These are phyloP conservation scores for Talpa occidentalis DNA, from an alignment of 2,113 vertebrate species.

Conservation along the genomic window DNA sequence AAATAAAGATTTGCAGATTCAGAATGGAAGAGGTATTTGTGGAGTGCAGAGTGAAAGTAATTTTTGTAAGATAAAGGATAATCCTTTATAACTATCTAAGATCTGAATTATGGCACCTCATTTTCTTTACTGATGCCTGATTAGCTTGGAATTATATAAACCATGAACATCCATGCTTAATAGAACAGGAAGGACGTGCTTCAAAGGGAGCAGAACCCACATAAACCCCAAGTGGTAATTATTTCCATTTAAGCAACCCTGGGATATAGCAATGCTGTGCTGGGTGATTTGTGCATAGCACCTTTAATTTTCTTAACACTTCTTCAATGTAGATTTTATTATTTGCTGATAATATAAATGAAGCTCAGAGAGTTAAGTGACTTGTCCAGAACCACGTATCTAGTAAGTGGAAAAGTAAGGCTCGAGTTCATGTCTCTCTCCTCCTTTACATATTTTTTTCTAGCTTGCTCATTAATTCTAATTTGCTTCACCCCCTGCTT, in stretches of 20 bases:
- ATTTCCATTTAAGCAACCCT: background rate
- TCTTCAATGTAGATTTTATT: background rate
- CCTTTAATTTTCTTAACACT: background rate
- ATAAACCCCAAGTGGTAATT: background rate
- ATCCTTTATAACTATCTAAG: conserved; percentile 7
- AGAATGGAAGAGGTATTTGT: conserved; percentile 40
- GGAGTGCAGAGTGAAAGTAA: conserved; percentile 60
- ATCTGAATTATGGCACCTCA: background rate
- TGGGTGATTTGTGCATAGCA: background rate
- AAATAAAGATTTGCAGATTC: conserved; percentile 63
- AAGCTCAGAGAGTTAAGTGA: background rate
- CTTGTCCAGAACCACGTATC: background rate
- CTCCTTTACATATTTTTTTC: background rate
- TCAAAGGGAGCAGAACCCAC: background rate
- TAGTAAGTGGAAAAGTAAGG: background rate
- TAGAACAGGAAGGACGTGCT: background rate
- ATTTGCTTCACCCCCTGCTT: background rate
- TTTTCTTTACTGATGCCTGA: background rate
- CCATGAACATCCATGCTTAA: background rate
- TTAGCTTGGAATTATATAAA: conserved; percentile 13
- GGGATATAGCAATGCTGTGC: background rate
- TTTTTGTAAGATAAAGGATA: conserved; percentile 50
- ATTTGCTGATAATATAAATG: background rate
- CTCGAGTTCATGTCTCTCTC: background rate
- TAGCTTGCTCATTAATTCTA: background rate